phyloP scores from a whole-genome alignment of 2,113 vertebrate genomes.

The Octodon degus region DNA sequence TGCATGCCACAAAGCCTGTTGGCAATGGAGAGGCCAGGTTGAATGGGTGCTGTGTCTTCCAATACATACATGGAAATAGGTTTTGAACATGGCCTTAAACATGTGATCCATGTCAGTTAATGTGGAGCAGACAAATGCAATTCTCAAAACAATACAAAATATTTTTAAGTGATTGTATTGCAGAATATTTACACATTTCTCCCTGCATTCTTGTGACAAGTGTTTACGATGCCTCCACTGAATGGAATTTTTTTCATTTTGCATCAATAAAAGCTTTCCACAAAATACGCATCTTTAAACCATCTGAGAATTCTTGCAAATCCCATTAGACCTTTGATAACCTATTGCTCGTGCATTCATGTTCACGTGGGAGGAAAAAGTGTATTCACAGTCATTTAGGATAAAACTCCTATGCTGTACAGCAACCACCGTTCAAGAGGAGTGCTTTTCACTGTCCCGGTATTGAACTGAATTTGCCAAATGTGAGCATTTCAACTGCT shows the following conservation, averaged over 20 bases:
- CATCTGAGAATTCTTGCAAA: conserved; percentile 61
- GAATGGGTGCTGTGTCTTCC: conserved; percentile 63
- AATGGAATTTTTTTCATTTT: conserved; percentile 59
- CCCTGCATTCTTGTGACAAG: conserved; percentile 56
- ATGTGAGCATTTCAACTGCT: not conserved
- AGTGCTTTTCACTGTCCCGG: conserved; percentile 44
- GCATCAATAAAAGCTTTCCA: conserved; percentile 72
- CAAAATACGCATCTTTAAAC: conserved; percentile 68
- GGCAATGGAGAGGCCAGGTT: conserved; percentile 50
- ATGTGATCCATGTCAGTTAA: conserved; percentile 27
- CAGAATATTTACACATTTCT: conserved; percentile 60
- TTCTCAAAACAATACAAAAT: conserved; percentile 53
- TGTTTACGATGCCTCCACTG: not conserved
- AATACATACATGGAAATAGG: conserved; percentile 55
- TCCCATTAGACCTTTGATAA: conserved; percentile 54
- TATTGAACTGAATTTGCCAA: conserved; percentile 39
- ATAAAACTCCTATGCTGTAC: conserved; percentile 73
- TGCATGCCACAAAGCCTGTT: conserved; percentile 65
- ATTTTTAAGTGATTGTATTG: not conserved
- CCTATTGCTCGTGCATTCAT: conserved; percentile 58
- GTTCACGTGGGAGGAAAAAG: conserved; percentile 58
- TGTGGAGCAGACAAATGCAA: conserved; percentile 19
- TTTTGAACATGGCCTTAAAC: not conserved
- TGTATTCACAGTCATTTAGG: conserved; percentile 44
- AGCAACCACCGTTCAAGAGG: conserved; percentile 67